Evolutionary conservation across 2,797 vertebrate genomes (phyloP).

Genomic region (Pagetopsis macropterus): DNA sequence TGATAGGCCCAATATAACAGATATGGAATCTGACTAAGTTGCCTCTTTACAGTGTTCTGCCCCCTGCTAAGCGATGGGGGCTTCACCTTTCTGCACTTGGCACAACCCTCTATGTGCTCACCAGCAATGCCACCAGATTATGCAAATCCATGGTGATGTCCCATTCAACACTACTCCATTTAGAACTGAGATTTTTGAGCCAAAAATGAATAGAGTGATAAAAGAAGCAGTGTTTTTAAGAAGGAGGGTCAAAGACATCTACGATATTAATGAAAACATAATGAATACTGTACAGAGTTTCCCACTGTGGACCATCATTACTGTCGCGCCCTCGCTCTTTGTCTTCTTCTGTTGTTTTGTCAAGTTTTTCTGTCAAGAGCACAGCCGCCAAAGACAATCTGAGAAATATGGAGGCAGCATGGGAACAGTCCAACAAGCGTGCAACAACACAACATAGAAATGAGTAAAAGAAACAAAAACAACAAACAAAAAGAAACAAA

Average conservation of each 20-base stretch:
- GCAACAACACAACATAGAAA: conserved; percentile 55
- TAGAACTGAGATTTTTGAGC: conserved; percentile 77
- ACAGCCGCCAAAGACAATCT: conserved; percentile 17
- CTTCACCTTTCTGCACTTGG: conserved; percentile 85
- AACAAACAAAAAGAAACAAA: conserved; percentile 61
- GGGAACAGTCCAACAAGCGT: conserved; percentile 74
- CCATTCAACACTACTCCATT: conserved; percentile 80
- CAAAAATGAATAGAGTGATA: conserved; percentile 82
- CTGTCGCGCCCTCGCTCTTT: conserved; percentile 34
- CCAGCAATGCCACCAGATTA: conserved; percentile 84
- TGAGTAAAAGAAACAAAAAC: conserved; percentile 44
- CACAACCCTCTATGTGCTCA: conserved; percentile 73
- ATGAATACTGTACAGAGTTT: conserved; percentile 71
- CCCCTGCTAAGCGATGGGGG: conserved; percentile 71
- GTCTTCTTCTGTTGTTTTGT: conserved; percentile 37
- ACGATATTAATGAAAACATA: conserved; percentile 70
- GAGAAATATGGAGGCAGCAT: conserved; percentile 55
- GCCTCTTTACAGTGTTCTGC: conserved; percentile 51
- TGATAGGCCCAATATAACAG: neutral
- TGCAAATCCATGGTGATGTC: conserved; percentile 84
- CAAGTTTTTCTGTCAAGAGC: conserved; percentile 20
- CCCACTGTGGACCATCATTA: conserved; percentile 64
- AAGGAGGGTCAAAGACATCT: conserved; percentile 72
- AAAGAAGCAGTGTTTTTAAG: conserved; percentile 76
- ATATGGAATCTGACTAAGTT: conserved; percentile 16